Conservation (phyloP, 2,888 invertebrate species). For the Chaetoderma sp. region DNA sequence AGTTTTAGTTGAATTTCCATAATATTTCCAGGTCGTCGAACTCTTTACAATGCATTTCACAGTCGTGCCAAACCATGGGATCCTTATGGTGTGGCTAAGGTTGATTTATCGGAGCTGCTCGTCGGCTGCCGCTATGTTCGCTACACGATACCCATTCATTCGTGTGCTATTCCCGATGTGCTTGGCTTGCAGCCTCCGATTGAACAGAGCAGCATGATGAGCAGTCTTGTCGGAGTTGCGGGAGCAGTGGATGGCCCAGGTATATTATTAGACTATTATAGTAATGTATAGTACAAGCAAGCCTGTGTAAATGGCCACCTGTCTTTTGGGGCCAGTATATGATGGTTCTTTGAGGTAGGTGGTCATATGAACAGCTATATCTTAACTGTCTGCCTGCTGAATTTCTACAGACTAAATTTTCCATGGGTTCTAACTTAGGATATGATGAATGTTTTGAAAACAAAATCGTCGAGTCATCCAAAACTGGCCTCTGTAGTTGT, state of each 20-base stretch:
- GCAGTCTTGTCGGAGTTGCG: constrained; percentile 56
- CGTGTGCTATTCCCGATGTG: constrained; percentile 60
- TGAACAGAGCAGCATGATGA: constrained; percentile 35
- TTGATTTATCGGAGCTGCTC: constrained; percentile 64
- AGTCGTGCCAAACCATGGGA: constrained; percentile 65
- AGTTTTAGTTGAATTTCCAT: no score
- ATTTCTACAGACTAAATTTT: no score
- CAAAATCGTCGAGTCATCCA: no score
- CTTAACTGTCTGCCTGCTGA: no score
- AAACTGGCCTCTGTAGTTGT: no score
- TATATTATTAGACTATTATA: no score
- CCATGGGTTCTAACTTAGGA: no score
- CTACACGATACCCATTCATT: constrained; percentile 60
- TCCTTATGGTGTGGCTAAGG: constrained; percentile 63
- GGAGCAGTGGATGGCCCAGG: constrained; percentile 68
- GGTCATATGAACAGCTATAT: no score
- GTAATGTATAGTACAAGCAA: neutral
- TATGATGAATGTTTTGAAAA: no score
- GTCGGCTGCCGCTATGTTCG: constrained; percentile 61
- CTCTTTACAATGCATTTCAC: constrained; percentile 63
- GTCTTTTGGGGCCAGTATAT: no score
- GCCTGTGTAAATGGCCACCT: no score
- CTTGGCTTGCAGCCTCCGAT: constrained; percentile 42
- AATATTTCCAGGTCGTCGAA: constrained; percentile 53
- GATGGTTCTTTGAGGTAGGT: no score